Percentiles rank a stretch among this genome's conserved stretches.
These are phyloP conservation scores for Patella ulyssiponensis DNA, from an alignment of 2,888 invertebrate species.

Conservation along the genomic window DNA sequence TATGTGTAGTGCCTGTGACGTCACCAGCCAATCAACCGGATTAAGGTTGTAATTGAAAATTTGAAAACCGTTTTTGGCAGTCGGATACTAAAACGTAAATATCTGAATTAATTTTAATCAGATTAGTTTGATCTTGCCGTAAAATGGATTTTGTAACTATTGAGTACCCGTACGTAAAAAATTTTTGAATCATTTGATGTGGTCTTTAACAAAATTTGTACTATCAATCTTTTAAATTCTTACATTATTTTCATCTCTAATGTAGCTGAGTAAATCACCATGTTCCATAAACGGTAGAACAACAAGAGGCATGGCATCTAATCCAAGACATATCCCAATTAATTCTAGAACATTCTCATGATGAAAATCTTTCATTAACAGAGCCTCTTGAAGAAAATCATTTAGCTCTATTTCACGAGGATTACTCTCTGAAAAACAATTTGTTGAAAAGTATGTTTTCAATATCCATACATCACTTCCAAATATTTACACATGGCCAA, in stretches of 20 bases:
- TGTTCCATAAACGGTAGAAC: constrained; percentile 75
- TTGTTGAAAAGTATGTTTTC: neutral
- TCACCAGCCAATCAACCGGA: too few species aligned
- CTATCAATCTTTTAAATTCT: constrained; percentile 32
- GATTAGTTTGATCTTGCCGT: too few species aligned
- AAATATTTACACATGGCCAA: too few species aligned
- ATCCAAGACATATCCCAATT: constrained; percentile 73
- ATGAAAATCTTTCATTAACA: constrained; percentile 75
- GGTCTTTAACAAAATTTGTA: neutral
- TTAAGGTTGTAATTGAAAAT: too few species aligned
- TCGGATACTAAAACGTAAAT: too few species aligned
- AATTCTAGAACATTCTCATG: constrained; percentile 74
- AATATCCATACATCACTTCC: too few species aligned
- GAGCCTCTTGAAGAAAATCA: constrained; percentile 74
- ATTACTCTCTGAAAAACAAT: constrained; percentile 50
- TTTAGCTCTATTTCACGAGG: constrained; percentile 60
- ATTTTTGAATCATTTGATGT: too few species aligned
- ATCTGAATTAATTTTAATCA: too few species aligned
- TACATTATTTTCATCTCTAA: constrained; percentile 71
- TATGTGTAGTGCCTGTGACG: too few species aligned
- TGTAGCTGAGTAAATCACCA: constrained; percentile 73
- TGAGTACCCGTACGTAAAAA: too few species aligned
- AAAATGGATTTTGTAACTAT: too few species aligned
- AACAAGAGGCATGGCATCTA: constrained; percentile 73
- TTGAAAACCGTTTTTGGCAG: too few species aligned